Conservation (phyloP, 1,140 invertebrate genomes). For the Cydia amplana region DNA sequence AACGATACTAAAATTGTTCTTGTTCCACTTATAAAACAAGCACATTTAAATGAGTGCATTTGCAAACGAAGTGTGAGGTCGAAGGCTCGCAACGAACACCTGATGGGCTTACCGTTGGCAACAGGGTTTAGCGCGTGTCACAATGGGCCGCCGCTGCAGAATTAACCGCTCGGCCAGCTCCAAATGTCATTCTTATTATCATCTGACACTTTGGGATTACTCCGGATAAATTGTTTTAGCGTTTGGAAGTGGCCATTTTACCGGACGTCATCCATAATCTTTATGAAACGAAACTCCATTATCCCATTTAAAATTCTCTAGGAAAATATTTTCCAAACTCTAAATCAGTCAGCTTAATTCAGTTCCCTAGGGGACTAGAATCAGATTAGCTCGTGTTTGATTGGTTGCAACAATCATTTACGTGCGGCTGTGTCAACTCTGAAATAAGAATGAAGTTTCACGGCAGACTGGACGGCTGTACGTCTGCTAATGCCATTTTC, state of each 20-base stretch:
- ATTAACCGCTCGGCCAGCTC: conserved; percentile 69
- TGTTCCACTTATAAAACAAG: conserved; percentile 9
- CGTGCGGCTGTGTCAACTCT: conserved; percentile 65
- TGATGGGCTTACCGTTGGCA: conserved; percentile 73
- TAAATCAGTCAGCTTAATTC: conserved; percentile 59
- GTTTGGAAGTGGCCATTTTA: conserved; percentile 66
- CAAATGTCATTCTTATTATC: conserved; percentile 79
- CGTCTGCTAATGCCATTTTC: conserved; percentile 76
- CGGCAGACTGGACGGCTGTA: conserved; percentile 55
- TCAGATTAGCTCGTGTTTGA: conserved; percentile 65
- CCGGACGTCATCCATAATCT: conserved; percentile 68
- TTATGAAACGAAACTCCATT: conserved; percentile 65
- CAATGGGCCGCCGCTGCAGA: conserved; percentile 70
- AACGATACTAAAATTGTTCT: background rate
- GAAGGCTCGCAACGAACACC: conserved; percentile 52
- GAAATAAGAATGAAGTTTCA: conserved; percentile 69
- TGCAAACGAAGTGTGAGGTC: conserved; percentile 60
- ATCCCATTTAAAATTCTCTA: conserved; percentile 44
- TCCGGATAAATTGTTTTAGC: conserved; percentile 77
- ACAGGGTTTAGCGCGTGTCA: conserved; percentile 75
- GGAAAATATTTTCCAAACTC: conserved; percentile 42
- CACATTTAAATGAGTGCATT: conserved; percentile 37
- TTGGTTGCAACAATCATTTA: conserved; percentile 76
- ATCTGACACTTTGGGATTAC: conserved; percentile 75
- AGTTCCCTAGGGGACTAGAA: conserved; percentile 43